Conservation (phyloP, 1,140 invertebrate genomes). For the Sarcophaga peregrina region DNA sequence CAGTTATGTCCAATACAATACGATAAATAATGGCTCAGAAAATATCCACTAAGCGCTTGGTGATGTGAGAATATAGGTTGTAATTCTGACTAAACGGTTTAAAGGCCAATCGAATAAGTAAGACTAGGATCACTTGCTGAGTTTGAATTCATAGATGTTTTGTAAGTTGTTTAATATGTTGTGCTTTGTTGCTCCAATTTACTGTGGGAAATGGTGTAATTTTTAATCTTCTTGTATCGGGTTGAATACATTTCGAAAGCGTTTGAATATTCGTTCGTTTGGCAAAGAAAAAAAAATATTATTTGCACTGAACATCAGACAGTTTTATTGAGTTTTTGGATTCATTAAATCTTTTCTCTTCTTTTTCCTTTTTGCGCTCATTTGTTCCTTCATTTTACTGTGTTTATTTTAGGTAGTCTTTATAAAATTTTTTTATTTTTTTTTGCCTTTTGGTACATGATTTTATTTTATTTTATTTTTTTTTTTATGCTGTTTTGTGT, state of each 20-base stretch:
- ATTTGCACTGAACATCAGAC: slow-evolving; percentile 21
- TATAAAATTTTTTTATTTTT: background rate
- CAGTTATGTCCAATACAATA: too few relatives aligned
- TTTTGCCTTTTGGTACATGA: background rate
- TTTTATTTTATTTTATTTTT: background rate
- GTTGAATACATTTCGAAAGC: background rate
- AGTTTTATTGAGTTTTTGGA: slow-evolving; percentile 17
- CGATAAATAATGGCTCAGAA: too few relatives aligned
- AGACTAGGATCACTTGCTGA: too few relatives aligned
- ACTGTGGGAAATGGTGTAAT: background rate
- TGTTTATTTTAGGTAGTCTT: slow-evolving; percentile 9
- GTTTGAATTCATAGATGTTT: too few relatives aligned
- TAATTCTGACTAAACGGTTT: too few relatives aligned
- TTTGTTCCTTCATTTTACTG: background rate
- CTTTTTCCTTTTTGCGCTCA: background rate
- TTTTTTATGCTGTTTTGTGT: background rate
- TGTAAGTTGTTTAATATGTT: too few relatives aligned
- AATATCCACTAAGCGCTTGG: too few relatives aligned
- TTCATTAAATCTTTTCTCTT: background rate
- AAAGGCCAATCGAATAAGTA: too few relatives aligned
- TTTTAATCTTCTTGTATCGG: background rate
- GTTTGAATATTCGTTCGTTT: background rate
- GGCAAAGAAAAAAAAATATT: background rate
- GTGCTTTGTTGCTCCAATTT: too few relatives aligned
- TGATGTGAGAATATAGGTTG: too few relatives aligned